Evolutionary conservation across 2,888 invertebrate species (phyloP).

Genomic region (Eumerus sabulonum): DNA sequence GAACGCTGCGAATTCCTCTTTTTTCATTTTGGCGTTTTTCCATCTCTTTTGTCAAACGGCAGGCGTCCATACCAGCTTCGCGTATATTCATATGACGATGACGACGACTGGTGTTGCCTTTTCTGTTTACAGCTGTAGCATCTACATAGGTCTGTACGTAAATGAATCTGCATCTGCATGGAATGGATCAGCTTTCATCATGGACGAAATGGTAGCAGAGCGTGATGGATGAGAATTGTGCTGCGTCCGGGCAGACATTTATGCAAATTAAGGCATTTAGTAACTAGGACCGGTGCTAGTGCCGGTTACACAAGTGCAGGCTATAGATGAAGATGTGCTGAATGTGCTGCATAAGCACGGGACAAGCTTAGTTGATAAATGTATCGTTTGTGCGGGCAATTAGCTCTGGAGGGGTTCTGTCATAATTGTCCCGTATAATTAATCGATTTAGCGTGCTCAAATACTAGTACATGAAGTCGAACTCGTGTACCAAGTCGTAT

Average conservation of each 20-base stretch:
- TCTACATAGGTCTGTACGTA: too few relatives aligned
- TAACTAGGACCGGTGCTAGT: not conserved
- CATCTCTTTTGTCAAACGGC: not conserved
- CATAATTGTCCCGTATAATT: constrained; percentile 64
- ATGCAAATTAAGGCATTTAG: constrained; percentile 60
- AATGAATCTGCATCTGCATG: constrained; percentile 1
- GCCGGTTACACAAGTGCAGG: constrained; percentile 23
- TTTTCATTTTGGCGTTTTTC: not conserved
- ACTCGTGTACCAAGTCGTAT: constrained; percentile 29
- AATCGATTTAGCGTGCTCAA: constrained; percentile 50
- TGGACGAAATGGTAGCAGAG: constrained; percentile 40
- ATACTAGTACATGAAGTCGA: constrained; percentile 48
- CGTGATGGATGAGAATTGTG: constrained; percentile 34
- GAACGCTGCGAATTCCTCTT: constrained; percentile 28
- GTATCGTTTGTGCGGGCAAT: constrained; percentile 58
- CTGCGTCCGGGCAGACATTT: constrained; percentile 20
- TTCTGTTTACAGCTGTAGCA: too few relatives aligned
- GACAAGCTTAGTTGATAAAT: constrained; percentile 54
- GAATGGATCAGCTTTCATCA: constrained; percentile 4
- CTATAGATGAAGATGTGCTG: constrained; percentile 61
- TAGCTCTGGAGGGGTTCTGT: constrained; percentile 46
- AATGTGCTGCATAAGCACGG: constrained; percentile 56
- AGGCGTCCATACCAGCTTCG: too few relatives aligned
- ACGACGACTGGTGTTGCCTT: too few relatives aligned
- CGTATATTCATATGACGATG: too few relatives aligned